Evolutionary conservation across 2,888 invertebrate species (phyloP), one percentile per base, ranked within the genome.

Genomic region (Lasioglossum lativentre): DNA sequence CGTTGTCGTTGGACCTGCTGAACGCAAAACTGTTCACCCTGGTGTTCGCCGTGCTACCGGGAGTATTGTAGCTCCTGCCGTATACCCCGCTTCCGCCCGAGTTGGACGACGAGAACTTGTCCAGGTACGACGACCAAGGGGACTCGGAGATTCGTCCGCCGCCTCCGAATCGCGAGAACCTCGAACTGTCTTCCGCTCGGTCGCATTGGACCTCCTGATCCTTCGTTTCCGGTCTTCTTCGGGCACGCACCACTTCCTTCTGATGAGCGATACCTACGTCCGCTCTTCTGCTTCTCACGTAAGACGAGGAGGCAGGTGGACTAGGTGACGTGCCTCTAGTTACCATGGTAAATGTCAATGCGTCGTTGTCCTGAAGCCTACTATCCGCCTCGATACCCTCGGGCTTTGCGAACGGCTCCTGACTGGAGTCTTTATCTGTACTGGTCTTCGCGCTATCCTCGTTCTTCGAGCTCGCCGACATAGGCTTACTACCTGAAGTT

Each of bases 271-370:
- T 97, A 10, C 97, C 97, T 92, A 97, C 96, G 90, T 98, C 98
- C 0, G 97, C 96, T 93, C 98, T 96, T 90, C 97, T 96, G 40
- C 96, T 96, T 88, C 97, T 96, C 16, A 97, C 95, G 88, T 97
- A 97, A 0, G 95, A 94, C 23, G 95, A 95, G 0, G 96, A 96
- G 0, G 97, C 96, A 0, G 97, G 96, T 5, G 97, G 97, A 0
- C 97, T 97, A 0, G 98, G 98, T 30, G 98, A 98, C 0, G 98
- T 98, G 45, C 97, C 97, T 83, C 98, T 96, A 0, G 97, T 97
- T 4, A 97, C 96, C 76, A 98, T 96, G 6, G 96, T 96, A 4
- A 98, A 94, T 4, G 86, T 85, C 70, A 78, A 84, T 12, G 83
- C 76, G 45, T 91, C 90, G 6, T 78, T 80, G 34, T 90, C 88